phyloP scores from a whole-genome alignment of 2,888 invertebrate genomes.

The Diaphora mendica region DNA sequence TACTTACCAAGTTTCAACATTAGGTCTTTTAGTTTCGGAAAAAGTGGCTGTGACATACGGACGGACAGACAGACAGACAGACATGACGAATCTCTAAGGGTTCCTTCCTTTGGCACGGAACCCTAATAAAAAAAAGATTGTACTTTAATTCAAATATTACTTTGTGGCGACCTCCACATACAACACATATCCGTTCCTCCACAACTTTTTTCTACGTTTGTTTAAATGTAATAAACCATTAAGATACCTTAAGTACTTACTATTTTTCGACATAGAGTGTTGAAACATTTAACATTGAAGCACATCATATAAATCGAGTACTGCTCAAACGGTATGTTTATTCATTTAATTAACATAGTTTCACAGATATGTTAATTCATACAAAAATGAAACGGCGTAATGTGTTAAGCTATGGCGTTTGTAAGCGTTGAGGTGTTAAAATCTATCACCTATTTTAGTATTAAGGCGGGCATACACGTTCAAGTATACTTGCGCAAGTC shows the following conservation, averaged over 20 bases:
- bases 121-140: too few species aligned
- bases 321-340: neutral
- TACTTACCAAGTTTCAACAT: too few species aligned
- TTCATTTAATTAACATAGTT: constrained; percentile 7
- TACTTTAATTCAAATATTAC: neutral
- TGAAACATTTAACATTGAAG: neutral
- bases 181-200: too few species aligned
- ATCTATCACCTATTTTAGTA: too few species aligned
- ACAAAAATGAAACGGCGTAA: constrained; percentile 21
- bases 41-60: too few species aligned
- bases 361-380: constrained; percentile 33
- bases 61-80: too few species aligned
- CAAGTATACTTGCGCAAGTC: too few species aligned
- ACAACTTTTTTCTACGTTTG: neutral
- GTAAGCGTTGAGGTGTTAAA: neutral
- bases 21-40: too few species aligned
- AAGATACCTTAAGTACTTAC: neutral
- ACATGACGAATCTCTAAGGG: too few species aligned
- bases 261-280: neutral
- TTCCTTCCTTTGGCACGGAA: too few species aligned
- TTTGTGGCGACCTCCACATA: too few species aligned
- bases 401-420: neutral
- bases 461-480: too few species aligned
- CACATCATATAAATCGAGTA: neutral
- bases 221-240: neutral